Conservation (phyloP, 2,888 invertebrate species). For the Cheilosia variabilis region DNA sequence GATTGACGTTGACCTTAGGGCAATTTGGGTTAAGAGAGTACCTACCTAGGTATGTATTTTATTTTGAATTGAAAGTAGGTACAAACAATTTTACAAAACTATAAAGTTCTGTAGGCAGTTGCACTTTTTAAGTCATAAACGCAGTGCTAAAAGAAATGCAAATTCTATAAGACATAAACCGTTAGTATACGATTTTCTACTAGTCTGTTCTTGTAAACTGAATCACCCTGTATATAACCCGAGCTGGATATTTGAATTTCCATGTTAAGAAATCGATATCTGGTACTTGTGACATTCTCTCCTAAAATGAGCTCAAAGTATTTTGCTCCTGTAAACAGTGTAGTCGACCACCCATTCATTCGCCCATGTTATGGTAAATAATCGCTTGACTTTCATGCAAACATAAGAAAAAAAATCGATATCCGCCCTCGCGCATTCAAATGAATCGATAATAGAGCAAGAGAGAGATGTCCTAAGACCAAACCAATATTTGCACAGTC, state of each 20-base stretch:
- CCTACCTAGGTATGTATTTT: too few species aligned
- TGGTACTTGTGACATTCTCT: not conserved
- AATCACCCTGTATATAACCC: too few species aligned
- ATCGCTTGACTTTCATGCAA: not conserved
- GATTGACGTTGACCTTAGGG: too few species aligned
- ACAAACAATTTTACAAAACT: too few species aligned
- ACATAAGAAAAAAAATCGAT: conserved; percentile 55
- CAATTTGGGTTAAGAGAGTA: too few species aligned
- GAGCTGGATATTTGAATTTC: not conserved
- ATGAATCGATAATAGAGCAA: conserved; percentile 62
- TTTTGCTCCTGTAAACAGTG: conserved; percentile 37
- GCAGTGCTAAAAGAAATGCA: too few species aligned
- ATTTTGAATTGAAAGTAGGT: too few species aligned
- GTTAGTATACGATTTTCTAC: too few species aligned
- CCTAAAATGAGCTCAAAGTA: not conserved
- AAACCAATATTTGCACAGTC: conserved; percentile 27
- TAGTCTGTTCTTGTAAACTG: too few species aligned
- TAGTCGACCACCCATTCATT: not conserved
- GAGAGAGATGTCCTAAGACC: conserved; percentile 49
- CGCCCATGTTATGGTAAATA: conserved; percentile 22
- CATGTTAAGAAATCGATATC: conserved; percentile 20
- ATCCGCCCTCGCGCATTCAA: conserved; percentile 62
- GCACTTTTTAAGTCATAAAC: too few species aligned
- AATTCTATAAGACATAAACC: too few species aligned
- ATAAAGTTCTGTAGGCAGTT: too few species aligned